Base-by-base conservation (phyloP, 2,797 vertebrate species). In the Sebastes oblongus region DNA sequence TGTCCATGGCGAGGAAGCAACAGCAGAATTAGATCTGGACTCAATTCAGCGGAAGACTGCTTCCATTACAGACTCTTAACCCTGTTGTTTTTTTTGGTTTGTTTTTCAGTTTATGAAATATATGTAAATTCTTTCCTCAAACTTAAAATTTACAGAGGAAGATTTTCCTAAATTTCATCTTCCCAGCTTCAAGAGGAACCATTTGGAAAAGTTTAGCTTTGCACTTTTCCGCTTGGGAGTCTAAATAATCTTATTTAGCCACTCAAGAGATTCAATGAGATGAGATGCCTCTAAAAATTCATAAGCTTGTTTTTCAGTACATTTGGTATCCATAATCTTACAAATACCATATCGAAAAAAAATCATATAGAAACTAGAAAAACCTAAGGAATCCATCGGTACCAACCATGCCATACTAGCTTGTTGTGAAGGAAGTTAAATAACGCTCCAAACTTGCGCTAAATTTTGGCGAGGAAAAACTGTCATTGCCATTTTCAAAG, bases 1-100 rank as follows among this genome's bases (percentile, higher is more conserved):
- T 76, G 77, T 84, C 82, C 59, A 52, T 72, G 77, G 69, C 72
- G 66, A 50, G 66, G 80, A 75, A 56, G 62, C 80, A 54, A 62
- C 81, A 73, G 77, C 82, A 78, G 54, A 81, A 67, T 70, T 75
- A 59, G 59, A 76, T 76, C 78, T 81, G 72, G 83, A 75, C 36
- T 84, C 58, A 52, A 58, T 82, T 72, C 75, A 58, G 39, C 20
- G 24, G 20, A 50, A 58, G 70, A 39, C n/a, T 20, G 50, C 66
- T 58, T 77, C 75, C 36, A 72, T 83, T 66, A 72, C 66, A 62
- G 60, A 59, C 34, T 42, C 14, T 29, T 75, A 58, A 8, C 5
- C 9, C 24, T 34, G 3, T 1, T n/a, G 1, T 14, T 18, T 2
- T 29, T 64, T 27, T 61, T 36, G 1, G 3, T 25, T 25, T 25